These are phyloP conservation scores for Saturnia japonica DNA, from an alignment of 2,888 invertebrate genomes.

Conservation along the genomic window DNA sequence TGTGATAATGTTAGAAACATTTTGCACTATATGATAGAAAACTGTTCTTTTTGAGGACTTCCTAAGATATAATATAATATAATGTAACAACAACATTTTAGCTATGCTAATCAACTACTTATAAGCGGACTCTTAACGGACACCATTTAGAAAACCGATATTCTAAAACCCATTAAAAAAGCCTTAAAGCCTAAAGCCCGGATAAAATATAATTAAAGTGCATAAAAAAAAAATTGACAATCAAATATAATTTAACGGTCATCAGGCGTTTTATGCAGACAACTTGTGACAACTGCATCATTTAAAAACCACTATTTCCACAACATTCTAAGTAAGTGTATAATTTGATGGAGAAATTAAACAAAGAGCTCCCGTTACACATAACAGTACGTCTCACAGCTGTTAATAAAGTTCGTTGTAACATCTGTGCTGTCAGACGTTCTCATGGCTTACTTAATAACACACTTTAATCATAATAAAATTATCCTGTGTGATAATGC, in stretches of 20 bases:
- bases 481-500: not conserved
- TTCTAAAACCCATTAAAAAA: too few relatives aligned
- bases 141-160: not conserved
- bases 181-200: too few relatives aligned
- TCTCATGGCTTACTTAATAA: not conserved
- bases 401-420: conserved; percentile 7
- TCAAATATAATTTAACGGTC: not conserved
- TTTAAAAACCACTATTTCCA: not conserved
- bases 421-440: conserved; percentile 6
- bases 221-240: not conserved
- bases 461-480: not conserved
- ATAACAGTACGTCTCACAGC: not conserved
- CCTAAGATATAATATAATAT: too few relatives aligned
- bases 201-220: too few relatives aligned
- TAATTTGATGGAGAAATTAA: not conserved
- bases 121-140: not conserved
- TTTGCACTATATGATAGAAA: not conserved
- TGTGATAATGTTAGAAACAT: not conserved
- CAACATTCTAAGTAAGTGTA: not conserved
- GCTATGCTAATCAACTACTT: too few relatives aligned
- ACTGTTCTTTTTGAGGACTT: not conserved
- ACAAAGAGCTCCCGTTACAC: not conserved
- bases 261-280: not conserved
- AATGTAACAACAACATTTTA: not conserved
- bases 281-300: not conserved